Conservation (phyloP, 1,140 invertebrate genomes). For the Holotrichia oblita region DNA sequence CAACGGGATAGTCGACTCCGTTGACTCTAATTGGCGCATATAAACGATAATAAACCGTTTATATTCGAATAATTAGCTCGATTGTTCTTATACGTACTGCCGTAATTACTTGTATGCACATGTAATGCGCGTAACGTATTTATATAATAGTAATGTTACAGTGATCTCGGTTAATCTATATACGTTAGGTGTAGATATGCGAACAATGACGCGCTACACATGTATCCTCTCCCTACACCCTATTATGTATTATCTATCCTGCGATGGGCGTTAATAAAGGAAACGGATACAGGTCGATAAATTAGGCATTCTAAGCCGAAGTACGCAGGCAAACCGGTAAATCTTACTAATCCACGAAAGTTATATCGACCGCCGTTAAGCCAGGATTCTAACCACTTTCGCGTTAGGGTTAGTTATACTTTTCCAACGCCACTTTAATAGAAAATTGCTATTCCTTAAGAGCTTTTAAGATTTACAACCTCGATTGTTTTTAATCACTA, state of each 20-base stretch:
- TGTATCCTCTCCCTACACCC: constrained; percentile 32
- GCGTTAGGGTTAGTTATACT: neutral
- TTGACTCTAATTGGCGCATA: neutral
- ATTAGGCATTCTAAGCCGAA: constrained; percentile 51
- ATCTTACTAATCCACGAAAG: constrained; percentile 54
- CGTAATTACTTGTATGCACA: constrained; percentile 20
- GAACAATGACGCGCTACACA: neutral
- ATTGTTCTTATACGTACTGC: constrained; percentile 26
- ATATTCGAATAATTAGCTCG: neutral
- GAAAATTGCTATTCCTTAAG: no score
- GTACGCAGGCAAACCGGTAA: constrained; percentile 47
- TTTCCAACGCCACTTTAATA: no score
- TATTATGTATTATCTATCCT: constrained; percentile 41
- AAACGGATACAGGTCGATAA: constrained; percentile 49
- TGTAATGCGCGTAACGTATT: neutral
- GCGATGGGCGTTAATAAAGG: constrained; percentile 32
- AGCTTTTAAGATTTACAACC: no score
- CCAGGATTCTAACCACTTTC: constrained; percentile 41
- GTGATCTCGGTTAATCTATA: neutral
- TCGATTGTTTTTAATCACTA: no score
- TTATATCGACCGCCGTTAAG: constrained; percentile 54
- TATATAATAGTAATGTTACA: neutral
- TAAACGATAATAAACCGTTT: constrained; percentile 5
- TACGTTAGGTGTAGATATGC: neutral
- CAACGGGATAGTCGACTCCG: neutral